phyloP scores from a whole-genome alignment of 2,888 invertebrate species.

The Stramonita haemastoma region DNA sequence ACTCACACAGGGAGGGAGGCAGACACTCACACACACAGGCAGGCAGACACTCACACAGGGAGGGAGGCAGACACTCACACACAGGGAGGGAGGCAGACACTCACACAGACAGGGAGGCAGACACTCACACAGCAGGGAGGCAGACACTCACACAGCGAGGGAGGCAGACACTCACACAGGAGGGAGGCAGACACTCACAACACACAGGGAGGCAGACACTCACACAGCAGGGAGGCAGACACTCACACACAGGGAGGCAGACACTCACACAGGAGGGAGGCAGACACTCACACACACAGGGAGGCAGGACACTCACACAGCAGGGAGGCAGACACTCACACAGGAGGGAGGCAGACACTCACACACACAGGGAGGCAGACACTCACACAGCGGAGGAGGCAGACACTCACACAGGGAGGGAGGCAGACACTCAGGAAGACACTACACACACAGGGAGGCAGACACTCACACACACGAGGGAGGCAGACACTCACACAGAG shows the following conservation, averaged over 20 bases:
- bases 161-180: constrained; percentile 84
- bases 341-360: background rate
- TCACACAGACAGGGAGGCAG: background rate
- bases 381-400: background rate
- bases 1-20: background rate
- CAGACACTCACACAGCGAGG: background rate
- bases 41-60: constrained; percentile 2
- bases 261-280: background rate
- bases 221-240: background rate
- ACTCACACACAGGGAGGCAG: constrained; percentile 19
- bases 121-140: constrained; percentile 10
- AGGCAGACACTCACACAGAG: constrained; percentile 12
- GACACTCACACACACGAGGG: background rate
- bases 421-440: too few species aligned
- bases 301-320: too few species aligned
- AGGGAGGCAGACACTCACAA: too few species aligned
- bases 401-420: constrained; percentile 89
- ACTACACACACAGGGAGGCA: background rate
- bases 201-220: background rate
- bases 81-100: background rate
- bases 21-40: constrained; percentile 29
- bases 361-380: constrained; percentile 28
- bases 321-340: background rate
- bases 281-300: constrained; percentile 88
- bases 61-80: constrained; percentile 83